These are phyloP conservation scores for Leptinotarsa undecemlineata DNA, from an alignment of 1,140 invertebrate species.

Conservation along the genomic window DNA sequence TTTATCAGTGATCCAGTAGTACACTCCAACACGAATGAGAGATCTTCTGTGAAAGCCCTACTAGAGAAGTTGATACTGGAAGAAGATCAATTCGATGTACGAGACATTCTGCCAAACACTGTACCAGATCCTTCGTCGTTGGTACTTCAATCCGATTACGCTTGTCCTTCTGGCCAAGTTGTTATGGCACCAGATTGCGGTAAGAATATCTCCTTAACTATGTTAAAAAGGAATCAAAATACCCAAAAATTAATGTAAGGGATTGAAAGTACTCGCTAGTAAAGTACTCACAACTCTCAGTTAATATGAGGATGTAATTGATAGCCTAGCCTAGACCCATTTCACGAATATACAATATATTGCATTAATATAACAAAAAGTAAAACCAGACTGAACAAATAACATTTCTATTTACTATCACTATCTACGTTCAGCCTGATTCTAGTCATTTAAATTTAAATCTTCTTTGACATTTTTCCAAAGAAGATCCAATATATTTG, in stretches of 20 bases:
- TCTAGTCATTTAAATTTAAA: too few relatives aligned
- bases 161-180: conserved; percentile 90
- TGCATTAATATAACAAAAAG: too few relatives aligned
- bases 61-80: conserved; percentile 87
- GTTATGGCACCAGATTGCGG: conserved; percentile 89
- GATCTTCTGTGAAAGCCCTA: conserved; percentile 79
- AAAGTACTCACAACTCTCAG: too few relatives aligned
- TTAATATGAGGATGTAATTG: too few relatives aligned
- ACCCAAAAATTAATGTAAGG: neutral
- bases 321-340: too few relatives aligned
- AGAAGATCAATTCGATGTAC: conserved; percentile 90
- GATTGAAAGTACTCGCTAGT: neutral
- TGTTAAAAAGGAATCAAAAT: neutral
- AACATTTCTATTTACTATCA: too few relatives aligned
- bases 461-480: too few relatives aligned
- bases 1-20: conserved; percentile 82
- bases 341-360: too few relatives aligned
- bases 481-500: too few relatives aligned
- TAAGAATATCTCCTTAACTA: conserved; percentile 55
- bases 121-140: conserved; percentile 90
- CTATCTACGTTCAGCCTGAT: too few relatives aligned
- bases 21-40: conserved; percentile 83
- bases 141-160: conserved; percentile 84
- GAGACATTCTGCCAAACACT: conserved; percentile 91
- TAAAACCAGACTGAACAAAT: too few relatives aligned